Base-by-base conservation (phyloP, 1,140 invertebrate species). In the Drosophila rhopaloa region DNA sequence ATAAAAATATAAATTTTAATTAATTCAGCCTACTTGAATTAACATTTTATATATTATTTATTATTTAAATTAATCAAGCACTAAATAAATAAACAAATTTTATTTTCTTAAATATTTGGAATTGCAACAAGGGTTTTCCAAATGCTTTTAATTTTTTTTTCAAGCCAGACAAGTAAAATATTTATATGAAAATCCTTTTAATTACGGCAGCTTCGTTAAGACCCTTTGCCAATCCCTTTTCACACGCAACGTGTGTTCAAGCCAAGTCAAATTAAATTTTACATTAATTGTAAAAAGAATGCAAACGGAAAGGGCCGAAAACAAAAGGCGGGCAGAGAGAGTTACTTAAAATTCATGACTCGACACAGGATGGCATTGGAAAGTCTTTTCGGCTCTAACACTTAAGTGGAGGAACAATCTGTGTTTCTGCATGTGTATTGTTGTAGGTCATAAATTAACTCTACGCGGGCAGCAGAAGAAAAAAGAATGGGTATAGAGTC, bases 281-380 rank as follows among this genome's bases (percentile, higher is more conserved):
- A 53, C 75, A 78, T 77, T 78, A 83, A 79, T 75, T 65, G 65
- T 70, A 47, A 76, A 67, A 67, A 32, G 59, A 75, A 60, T 62
- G 53, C 58, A 67, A 66, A 73, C 38, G 46, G 41, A 55, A 65
- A 47, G 44, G 50, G 38, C 68, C 56, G 19, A 40, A 71, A 62
- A 32, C 51, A 54, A 48, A 32, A 24, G 19, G 40, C 37, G 50
- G 27, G 19, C 14, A 41, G 50, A 63, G 48, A 73, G 68, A 79
- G 79, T 83, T 76, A 89, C 79, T 88, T 86, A 79, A 86, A 88
- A 83, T 86, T 79, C 83, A 89, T 80, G 83, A 74, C 76, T 79
- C 75, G 74, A 68, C 78, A 54, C 60, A 59, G 72, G 63, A 56
- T 53, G 58, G 44, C 62, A 79, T 61, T 76, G 71, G 55, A 59